Evolutionary conservation across 2,797 vertebrate species (phyloP).

Genomic region (Antrozous pallidus): DNA sequence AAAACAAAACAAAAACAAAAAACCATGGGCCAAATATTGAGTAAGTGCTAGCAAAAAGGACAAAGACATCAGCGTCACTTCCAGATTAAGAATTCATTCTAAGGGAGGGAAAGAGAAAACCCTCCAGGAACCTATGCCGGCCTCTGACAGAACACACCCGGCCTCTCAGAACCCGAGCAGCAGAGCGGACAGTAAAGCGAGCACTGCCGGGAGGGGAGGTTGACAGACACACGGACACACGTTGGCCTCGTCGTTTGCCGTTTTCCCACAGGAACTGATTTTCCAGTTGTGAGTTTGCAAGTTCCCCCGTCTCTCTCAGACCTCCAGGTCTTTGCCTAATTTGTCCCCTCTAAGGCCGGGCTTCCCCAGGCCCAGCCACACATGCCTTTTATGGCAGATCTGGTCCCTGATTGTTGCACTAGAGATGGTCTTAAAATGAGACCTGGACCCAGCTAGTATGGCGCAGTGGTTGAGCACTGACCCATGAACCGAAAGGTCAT

Average conservation of each 20-base stretch:
- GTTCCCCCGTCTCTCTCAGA: background rate
- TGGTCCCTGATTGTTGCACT: background rate
- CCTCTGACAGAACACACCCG: too few species aligned
- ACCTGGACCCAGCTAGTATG: too few species aligned
- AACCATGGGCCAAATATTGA: background rate
- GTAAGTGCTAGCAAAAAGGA: background rate
- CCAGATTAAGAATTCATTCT: background rate
- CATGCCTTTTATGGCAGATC: background rate
- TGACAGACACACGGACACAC: too few species aligned
- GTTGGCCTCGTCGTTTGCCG: background rate
- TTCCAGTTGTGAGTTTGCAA: background rate
- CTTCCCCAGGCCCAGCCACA: background rate
- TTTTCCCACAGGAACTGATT: background rate
- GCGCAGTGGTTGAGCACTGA: too few species aligned
- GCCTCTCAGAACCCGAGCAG: background rate
- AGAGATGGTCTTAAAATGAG: background rate
- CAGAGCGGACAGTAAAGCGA: background rate
- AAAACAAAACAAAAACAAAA: background rate
- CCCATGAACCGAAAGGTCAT: too few species aligned
- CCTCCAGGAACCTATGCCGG: background rate
- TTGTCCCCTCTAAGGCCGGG: background rate
- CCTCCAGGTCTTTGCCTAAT: background rate
- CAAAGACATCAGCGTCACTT: background rate
- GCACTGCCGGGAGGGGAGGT: background rate
- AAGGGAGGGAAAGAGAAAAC: too few species aligned